Evolutionary conservation across 2,797 vertebrate genomes (phyloP), one percentile per base, ranked within the genome.

Genomic region (Anguilla obscura): DNA sequence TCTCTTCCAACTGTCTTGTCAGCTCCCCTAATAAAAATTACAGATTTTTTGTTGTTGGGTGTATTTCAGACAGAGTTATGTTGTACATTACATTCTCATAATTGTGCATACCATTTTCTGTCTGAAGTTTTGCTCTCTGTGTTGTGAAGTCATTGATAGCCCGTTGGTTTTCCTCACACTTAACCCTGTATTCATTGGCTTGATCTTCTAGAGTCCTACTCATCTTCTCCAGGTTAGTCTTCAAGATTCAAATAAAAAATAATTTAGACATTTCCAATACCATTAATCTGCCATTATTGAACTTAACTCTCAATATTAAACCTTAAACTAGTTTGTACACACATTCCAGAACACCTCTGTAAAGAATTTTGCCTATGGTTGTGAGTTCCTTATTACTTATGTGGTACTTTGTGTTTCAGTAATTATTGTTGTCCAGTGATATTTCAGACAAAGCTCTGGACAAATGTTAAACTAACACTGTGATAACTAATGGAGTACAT

Each of bases 161-260:
- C 0, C 97, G 94, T 50, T 98, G 97, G 1, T 94, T 93, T 87
- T 98, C 97, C 9, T 98, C 97, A 0, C 92, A 90, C 87, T 97
- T 98, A 52, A 95, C 89, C 52, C 95, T 94, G 79, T 97, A 96
- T 92, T 98, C 97, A 14, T 92, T 96, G 92, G 95, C 92, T 90
- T 98, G 97, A 86, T 98, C 97, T 87, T 98, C 97, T 89, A 97
- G 45, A 10, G 96, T 95, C 50, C 97, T 94, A 90, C 94, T 96
- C 90, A 96, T 93, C 93, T 98, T 98, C 89, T 98, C 97, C 91
- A 97, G 91, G 88, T 96, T 96, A 87, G 93, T 96, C 97, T 98
- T 82, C 74, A 79, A 58, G 30, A 87, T 74, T 58, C 86, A 85
- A 63, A 52, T 27, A 2, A 48, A 30, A 36, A 16, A 30, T 33